A percentile compares a stretch with the other conserved stretches of the same genome.
phyloP scores from a whole-genome alignment of 2,888 invertebrate species.

The Ormyrus pomaceus region DNA sequence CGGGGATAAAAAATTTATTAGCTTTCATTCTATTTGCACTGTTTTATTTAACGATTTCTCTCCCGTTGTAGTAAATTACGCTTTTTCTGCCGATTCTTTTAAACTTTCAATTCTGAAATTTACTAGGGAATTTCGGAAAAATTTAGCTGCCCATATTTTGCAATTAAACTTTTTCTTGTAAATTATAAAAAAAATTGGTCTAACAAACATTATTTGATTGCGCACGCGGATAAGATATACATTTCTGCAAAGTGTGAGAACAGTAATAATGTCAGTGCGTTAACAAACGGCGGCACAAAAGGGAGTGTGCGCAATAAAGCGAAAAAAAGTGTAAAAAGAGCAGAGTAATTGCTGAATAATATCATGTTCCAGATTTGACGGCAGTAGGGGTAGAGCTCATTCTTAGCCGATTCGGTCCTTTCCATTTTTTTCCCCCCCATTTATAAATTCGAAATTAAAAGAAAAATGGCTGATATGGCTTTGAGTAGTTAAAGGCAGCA shows the following conservation, averaged over 20 bases:
- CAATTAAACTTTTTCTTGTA: too few species aligned
- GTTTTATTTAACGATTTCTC: too few species aligned
- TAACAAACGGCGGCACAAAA: slow-evolving; percentile 1
- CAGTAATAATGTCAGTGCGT: slow-evolving; percentile 23
- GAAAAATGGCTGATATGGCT: slow-evolving; percentile 6
- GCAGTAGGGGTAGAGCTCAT: background rate
- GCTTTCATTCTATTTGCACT: too few species aligned
- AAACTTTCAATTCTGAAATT: too few species aligned
- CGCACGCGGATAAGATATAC: background rate
- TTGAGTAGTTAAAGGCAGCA: slow-evolving; percentile 32
- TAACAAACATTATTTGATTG: too few species aligned
- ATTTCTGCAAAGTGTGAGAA: slow-evolving; percentile 21
- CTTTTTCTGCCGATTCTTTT: too few species aligned
- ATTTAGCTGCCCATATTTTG: too few species aligned
- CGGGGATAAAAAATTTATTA: background rate
- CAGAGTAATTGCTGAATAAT: slow-evolving; percentile 37
- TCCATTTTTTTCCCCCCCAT: slow-evolving; percentile 8
- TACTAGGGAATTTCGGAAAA: too few species aligned
- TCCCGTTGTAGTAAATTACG: too few species aligned
- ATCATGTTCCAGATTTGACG: slow-evolving; percentile 23
- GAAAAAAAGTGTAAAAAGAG: slow-evolving; percentile 21
- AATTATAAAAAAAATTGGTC: too few species aligned
- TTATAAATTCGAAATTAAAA: slow-evolving; percentile 44
- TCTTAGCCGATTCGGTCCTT: background rate
- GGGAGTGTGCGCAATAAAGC: slow-evolving; percentile 7